These are phyloP conservation scores for Lacanobia oleracea DNA, from an alignment of 2,888 invertebrate genomes.

Conservation along the genomic window DNA sequence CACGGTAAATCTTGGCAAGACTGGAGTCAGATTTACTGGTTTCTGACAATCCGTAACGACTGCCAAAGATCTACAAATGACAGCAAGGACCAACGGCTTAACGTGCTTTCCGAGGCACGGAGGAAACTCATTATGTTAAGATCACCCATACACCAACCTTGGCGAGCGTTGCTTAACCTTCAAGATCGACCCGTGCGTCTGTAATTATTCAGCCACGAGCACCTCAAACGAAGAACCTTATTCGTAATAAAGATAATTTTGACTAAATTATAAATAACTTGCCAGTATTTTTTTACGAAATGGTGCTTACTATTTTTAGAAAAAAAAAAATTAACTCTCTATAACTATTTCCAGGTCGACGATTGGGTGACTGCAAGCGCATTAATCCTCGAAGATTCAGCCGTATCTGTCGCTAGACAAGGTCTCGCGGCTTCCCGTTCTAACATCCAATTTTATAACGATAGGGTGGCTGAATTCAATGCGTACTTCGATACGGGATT, in stretches of 20 bases:
- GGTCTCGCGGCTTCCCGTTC: constrained; percentile 72
- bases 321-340: background rate
- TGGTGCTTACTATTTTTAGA: background rate
- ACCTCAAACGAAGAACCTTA: too few relatives aligned
- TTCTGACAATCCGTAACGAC: too few relatives aligned
- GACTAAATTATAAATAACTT: background rate
- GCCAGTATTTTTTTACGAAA: background rate
- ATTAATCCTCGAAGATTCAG: constrained; percentile 68
- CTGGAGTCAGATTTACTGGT: too few relatives aligned
- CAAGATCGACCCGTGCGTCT: too few relatives aligned
- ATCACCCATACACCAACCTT: too few relatives aligned
- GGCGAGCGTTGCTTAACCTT: too few relatives aligned
- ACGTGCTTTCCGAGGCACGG: too few relatives aligned
- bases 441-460: constrained; percentile 77
- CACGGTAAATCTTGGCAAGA: too few relatives aligned
- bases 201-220: too few relatives aligned
- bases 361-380: constrained; percentile 76
- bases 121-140: too few relatives aligned
- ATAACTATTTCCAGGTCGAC: constrained; percentile 72
- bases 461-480: constrained; percentile 75
- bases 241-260: background rate
- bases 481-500: constrained; percentile 81
- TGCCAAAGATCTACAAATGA: too few relatives aligned
- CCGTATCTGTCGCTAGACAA: constrained; percentile 68
- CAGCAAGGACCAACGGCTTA: too few relatives aligned